Evolutionary conservation across 64 coral and sea anemone species (phyloP).

Genomic region (Acropora tenuis): DNA sequence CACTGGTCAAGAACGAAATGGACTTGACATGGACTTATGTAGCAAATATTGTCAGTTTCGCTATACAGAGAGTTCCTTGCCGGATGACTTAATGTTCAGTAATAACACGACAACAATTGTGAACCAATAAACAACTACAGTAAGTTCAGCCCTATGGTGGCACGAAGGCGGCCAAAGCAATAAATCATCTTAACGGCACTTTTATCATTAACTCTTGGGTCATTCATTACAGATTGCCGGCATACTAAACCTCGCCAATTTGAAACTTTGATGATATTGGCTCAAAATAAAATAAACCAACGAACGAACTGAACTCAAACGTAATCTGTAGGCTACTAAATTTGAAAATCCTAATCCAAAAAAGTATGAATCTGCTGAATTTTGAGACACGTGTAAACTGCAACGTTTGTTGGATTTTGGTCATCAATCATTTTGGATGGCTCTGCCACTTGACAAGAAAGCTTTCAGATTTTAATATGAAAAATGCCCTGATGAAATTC

Average conservation of each 20-base stretch:
- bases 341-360: neutral
- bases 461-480: conserved; percentile 28
- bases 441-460: conserved; percentile 40
- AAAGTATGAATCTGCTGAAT: neutral
- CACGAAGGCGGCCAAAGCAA: conserved; percentile 27
- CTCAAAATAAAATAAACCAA: neutral
- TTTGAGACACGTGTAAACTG: neutral
- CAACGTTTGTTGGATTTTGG: neutral
- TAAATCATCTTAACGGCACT: conserved; percentile 48
- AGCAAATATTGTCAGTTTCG: neutral
- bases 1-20: neutral
- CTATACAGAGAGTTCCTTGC: too few relatives aligned
- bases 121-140: neutral
- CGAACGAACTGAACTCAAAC: neutral
- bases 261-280: neutral
- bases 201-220: conserved; percentile 32
- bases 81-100: too few relatives aligned
- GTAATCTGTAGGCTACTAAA: neutral
- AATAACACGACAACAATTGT: conserved; percentile 1
- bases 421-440: conserved; percentile 47
- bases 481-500: conserved; percentile 56
- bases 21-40: neutral
- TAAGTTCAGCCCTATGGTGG: conserved; percentile 9
- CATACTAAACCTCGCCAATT: neutral
- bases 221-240: neutral